Evolutionary conservation across 2,113 vertebrate species (phyloP).

Genomic region (Bostrychus sinensis): DNA sequence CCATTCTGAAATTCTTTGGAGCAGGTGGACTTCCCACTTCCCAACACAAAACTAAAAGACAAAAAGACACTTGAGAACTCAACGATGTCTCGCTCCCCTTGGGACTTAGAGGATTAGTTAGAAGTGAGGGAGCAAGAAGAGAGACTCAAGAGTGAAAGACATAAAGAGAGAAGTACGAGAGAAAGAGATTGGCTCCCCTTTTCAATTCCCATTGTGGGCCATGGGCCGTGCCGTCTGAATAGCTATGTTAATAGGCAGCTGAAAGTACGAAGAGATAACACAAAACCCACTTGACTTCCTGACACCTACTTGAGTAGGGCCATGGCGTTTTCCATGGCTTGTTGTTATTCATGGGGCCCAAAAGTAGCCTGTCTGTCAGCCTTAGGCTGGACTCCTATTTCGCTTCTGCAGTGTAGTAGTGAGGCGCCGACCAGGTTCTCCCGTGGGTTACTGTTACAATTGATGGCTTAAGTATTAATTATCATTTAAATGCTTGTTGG

Average conservation of each 20-base stretch:
- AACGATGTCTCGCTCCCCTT: slow-evolving; percentile 60
- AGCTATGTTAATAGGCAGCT: slow-evolving; percentile 82
- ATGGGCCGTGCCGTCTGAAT: slow-evolving; percentile 77
- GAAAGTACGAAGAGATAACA: slow-evolving; percentile 78
- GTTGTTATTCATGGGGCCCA: slow-evolving; percentile 75
- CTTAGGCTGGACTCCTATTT: slow-evolving; percentile 60
- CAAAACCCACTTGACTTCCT: slow-evolving; percentile 82
- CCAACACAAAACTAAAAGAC: slow-evolving; percentile 70
- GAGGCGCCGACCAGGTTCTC: slow-evolving; percentile 41
- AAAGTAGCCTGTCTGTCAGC: slow-evolving; percentile 70
- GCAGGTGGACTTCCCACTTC: slow-evolving; percentile 73
- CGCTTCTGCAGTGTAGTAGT: slow-evolving; percentile 44
- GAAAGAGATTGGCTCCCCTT: slow-evolving; percentile 67
- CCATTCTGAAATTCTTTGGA: slow-evolving; percentile 61
- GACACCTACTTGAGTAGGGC: slow-evolving; percentile 76
- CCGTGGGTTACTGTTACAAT: slow-evolving; percentile 56
- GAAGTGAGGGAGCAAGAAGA: slow-evolving; percentile 64
- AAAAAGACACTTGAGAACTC: slow-evolving; percentile 75
- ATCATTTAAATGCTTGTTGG: slow-evolving; percentile 81
- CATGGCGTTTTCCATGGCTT: slow-evolving; percentile 69
- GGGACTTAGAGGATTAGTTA: slow-evolving; percentile 75
- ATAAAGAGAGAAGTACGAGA: slow-evolving; percentile 65
- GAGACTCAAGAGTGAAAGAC: slow-evolving; percentile 66
- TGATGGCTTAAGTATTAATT: slow-evolving; percentile 74
- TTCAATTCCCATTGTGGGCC: slow-evolving; percentile 76